Evolutionary conservation across 2,797 vertebrate genomes (phyloP).

Genomic region (Clarias fuscus): DNA sequence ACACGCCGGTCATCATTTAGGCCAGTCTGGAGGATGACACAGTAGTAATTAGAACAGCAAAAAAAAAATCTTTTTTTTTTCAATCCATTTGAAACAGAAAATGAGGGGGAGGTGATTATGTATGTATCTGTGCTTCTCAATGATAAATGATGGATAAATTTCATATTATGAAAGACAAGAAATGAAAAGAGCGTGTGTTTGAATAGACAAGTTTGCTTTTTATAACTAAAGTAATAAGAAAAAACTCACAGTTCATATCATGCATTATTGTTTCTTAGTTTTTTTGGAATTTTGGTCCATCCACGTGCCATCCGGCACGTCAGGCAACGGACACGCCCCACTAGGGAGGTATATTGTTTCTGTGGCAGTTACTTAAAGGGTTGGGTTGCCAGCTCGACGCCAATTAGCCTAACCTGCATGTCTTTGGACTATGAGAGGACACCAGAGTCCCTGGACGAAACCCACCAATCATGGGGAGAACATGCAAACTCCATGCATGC

Average conservation of each 20-base stretch:
- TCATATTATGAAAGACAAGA: neutral
- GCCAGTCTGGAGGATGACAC: slow-evolving; percentile 5
- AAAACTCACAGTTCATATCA: neutral
- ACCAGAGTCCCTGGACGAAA: too few relatives aligned
- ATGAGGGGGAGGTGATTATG: slow-evolving; percentile 16
- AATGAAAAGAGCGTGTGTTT: neutral
- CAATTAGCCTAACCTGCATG: too few relatives aligned
- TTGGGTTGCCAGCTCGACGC: too few relatives aligned
- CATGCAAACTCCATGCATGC: too few relatives aligned
- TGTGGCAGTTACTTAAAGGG: too few relatives aligned
- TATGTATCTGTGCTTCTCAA: neutral
- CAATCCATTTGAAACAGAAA: neutral
- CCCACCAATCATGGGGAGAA: too few relatives aligned
- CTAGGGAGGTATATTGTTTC: too few relatives aligned
- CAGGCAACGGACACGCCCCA: too few relatives aligned
- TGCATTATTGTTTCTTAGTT: neutral
- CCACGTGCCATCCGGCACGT: too few relatives aligned
- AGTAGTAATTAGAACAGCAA: neutral
- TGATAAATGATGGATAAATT: neutral
- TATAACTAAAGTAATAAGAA: neutral
- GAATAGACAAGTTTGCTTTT: neutral
- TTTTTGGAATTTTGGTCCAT: too few relatives aligned
- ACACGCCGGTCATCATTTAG: neutral
- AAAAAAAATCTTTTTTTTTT: neutral
- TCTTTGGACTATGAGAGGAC: too few relatives aligned